Base-by-base conservation (phyloP, 1,140 invertebrate species). In the Triops longicaudatus region DNA sequence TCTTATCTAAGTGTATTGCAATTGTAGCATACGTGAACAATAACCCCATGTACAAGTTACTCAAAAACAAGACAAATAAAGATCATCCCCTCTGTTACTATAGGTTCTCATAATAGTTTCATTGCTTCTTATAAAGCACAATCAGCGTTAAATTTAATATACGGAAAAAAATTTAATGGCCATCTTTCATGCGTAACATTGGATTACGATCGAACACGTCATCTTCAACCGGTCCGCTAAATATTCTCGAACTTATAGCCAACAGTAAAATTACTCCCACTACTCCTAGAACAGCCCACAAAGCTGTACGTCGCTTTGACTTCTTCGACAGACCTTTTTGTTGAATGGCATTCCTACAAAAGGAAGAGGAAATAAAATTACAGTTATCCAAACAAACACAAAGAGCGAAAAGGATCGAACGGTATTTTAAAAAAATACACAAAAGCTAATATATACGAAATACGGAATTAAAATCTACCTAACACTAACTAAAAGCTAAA, bases 161-260 rank as follows among this genome's bases (percentile, higher is more conserved):
- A n/a, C n/a, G n/a, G n/a, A n/a, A n/a, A 63, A 63, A 63, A 63
- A 17, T 14, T 17, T 63, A 63, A 22, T 63, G 50, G 50, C 50
- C 50, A 63, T 63, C 50, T 63, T 63, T 14, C 50, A 63, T 63
- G 50, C 50, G 50, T 63, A 63, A 6, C 50, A 63, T 63, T n/a
- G 50, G 50, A 22, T 63, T 63, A 22, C 50, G 50, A n/a, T 75
- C 74, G 17, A 75, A 63, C 7, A 41, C 26, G 26, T n/a, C 74
- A 11, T 14, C 26, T 50, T 75, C 74, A 22, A 22, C 41, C 1
- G 74, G 74, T 1, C 74, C 42, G 41, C 63, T 75, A 50, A 75
- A 75, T 75, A 75, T 75, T 75, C 74, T 75, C 28, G 41, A 44
- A 27, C 74, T 63, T 50, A 75, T 50, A 14, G 74, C 74, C 37